phyloP scores from a whole-genome alignment of 2,888 invertebrate genomes.

The Drosophila falleni region DNA sequence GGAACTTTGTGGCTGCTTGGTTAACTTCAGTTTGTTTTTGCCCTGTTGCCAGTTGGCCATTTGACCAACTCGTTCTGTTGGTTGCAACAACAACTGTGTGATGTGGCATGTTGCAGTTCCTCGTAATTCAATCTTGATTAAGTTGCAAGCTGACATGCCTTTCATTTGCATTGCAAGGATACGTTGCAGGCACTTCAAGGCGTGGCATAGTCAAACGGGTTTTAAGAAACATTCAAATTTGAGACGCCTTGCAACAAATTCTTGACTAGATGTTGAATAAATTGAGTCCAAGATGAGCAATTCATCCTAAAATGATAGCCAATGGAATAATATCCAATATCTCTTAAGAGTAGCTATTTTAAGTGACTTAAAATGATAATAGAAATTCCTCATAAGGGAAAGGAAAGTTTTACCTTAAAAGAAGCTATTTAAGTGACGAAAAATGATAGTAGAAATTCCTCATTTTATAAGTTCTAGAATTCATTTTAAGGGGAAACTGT shows the following conservation, averaged over 20 bases:
- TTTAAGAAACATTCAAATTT: background rate
- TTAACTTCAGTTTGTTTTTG: slow-evolving; percentile 16
- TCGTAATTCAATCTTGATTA: slow-evolving; percentile 30
- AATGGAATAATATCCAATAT: no score
- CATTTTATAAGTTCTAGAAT: no score
- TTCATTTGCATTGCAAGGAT: slow-evolving; percentile 2
- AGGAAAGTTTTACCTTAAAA: no score
- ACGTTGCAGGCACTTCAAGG: background rate
- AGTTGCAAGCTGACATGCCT: slow-evolving; percentile 14
- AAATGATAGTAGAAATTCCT: no score
- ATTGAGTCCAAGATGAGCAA: background rate
- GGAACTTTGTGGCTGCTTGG: slow-evolving; percentile 20
- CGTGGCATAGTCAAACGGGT: background rate
- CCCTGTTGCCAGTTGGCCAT: background rate
- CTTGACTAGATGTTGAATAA: background rate
- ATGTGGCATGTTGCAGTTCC: slow-evolving; percentile 13
- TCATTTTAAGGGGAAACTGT: no score
- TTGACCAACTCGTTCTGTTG: background rate
- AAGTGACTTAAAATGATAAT: no score
- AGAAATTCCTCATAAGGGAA: no score
- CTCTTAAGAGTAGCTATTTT: no score
- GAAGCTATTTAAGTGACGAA: no score
- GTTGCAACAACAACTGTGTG: background rate
- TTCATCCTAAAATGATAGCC: background rate
- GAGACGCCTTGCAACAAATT: slow-evolving; percentile 6